These are phyloP conservation scores for Cremastinae sp. DNA, from an alignment of 2,888 invertebrate genomes.

Conservation along the genomic window DNA sequence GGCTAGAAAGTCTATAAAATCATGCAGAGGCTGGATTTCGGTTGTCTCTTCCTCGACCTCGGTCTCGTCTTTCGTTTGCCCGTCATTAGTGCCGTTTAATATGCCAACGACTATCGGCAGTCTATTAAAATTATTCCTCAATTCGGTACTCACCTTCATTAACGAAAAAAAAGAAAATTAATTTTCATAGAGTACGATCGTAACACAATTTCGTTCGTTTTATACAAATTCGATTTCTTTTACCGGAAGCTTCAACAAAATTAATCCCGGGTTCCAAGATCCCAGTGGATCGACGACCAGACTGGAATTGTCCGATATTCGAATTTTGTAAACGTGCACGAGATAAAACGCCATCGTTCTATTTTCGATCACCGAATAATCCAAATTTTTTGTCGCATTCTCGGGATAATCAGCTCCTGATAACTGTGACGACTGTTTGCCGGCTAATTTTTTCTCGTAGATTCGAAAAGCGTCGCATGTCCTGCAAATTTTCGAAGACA, in stretches of 20 bases:
- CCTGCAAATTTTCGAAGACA: conserved; percentile 47
- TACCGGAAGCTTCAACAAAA: conserved; percentile 66
- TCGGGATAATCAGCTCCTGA: conserved; percentile 30
- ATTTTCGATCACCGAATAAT: conserved; percentile 67
- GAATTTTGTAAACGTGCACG: conserved; percentile 76
- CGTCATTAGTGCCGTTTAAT: conserved; percentile 80
- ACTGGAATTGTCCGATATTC: conserved; percentile 74
- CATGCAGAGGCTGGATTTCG: conserved; percentile 80
- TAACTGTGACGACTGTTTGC: conserved; percentile 19
- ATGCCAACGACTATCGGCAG: conserved; percentile 80
- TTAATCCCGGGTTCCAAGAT: conserved; percentile 73
- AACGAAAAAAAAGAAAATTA: not conserved
- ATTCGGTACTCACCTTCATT: conserved; percentile 65
- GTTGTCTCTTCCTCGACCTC: conserved; percentile 80
- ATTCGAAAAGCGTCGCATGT: conserved; percentile 61
- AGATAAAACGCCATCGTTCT: conserved; percentile 72
- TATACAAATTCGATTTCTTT: conserved; percentile 42
- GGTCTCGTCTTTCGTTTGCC: conserved; percentile 75
- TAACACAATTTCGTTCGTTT: not conserved
- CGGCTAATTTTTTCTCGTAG: conserved; percentile 59
- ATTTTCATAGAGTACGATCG: not conserved
- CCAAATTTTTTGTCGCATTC: conserved; percentile 67
- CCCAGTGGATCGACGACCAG: conserved; percentile 73
- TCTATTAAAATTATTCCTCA: conserved; percentile 74
- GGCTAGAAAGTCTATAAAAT: conserved; percentile 81